Evolutionary conservation across 1,140 invertebrate species (phyloP).

Genomic region (Drosophila nannoptera): DNA sequence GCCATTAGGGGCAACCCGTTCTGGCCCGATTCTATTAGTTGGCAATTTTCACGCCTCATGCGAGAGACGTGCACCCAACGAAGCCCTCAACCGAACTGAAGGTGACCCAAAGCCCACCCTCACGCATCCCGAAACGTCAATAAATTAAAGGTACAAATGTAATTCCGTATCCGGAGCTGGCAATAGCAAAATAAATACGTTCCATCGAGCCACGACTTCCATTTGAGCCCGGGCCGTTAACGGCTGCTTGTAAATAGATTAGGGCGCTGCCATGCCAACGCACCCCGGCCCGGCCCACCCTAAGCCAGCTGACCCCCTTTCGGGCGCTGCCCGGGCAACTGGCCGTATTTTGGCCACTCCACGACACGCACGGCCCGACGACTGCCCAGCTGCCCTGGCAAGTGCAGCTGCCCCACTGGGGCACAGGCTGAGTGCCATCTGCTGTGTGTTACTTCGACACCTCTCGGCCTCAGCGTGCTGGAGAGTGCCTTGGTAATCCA

Average conservation of each 20-base stretch:
- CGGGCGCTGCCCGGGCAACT: conserved; percentile 17
- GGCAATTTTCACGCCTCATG: conserved; percentile 69
- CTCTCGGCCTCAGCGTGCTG: conserved; percentile 31
- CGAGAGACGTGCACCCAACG: conserved; percentile 40
- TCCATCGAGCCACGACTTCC: conserved; percentile 26
- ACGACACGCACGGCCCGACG: conserved; percentile 52
- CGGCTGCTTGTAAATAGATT: conserved; percentile 59
- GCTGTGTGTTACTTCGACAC: conserved; percentile 53
- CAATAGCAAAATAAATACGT: conserved; percentile 53
- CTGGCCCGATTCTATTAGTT: conserved; percentile 59
- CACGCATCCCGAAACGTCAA: conserved; percentile 63
- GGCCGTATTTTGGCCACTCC: conserved; percentile 66
- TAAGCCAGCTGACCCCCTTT: conserved; percentile 14
- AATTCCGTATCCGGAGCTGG: conserved; percentile 59
- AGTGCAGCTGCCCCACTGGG: conserved; percentile 4
- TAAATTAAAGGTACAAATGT: conserved; percentile 77
- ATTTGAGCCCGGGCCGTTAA: conserved; percentile 25
- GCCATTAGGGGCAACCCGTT: conserved; percentile 60
- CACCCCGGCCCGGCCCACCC: conserved; percentile 14
- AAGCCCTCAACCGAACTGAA: conserved; percentile 58
- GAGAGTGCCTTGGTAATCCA: conserved; percentile 10
- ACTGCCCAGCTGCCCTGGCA: conserved; percentile 11
- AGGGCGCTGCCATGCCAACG: conserved; percentile 65
- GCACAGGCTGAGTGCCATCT: conserved; percentile 35
- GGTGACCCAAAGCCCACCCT: conserved; percentile 23